Percentiles rank a stretch among this genome's conserved stretches.
These are phyloP conservation scores for Smittia aterrima DNA, from an alignment of 2,888 invertebrate species.

Conservation along the genomic window DNA sequence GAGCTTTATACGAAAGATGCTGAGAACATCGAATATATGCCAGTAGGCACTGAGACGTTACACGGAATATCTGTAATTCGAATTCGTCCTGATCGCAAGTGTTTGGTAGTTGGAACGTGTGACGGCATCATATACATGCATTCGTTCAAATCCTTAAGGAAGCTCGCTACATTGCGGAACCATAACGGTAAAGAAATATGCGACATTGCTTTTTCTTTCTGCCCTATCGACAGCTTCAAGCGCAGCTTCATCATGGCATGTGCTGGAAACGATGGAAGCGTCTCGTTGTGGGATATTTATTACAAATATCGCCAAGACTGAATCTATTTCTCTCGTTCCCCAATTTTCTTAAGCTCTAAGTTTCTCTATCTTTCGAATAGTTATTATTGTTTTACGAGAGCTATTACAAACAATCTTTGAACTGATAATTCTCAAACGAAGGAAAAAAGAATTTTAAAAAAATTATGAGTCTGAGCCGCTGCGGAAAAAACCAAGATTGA, in stretches of 20 bases:
- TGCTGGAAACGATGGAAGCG: slow-evolving; percentile 69
- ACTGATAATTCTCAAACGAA: too few relatives aligned
- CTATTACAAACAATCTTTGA: too few relatives aligned
- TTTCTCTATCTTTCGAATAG: too few relatives aligned
- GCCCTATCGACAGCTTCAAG: slow-evolving; percentile 65
- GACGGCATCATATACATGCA: slow-evolving; percentile 73
- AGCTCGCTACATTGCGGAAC: slow-evolving; percentile 69
- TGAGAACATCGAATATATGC: slow-evolving; percentile 22
- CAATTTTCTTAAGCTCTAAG: too few relatives aligned
- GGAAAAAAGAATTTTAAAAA: too few relatives aligned
- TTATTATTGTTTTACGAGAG: too few relatives aligned
- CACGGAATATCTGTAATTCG: slow-evolving; percentile 69
- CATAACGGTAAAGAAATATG: slow-evolving; percentile 66
- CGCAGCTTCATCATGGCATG: slow-evolving; percentile 74
- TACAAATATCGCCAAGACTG: slow-evolving; percentile 22
- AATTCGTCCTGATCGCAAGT: slow-evolving; percentile 67
- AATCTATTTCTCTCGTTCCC: neutral
- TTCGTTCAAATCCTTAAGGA: slow-evolving; percentile 73
- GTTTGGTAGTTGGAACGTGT: slow-evolving; percentile 74
- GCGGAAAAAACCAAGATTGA: too few relatives aligned
- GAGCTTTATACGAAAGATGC: neutral
- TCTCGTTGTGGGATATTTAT: slow-evolving; percentile 72
- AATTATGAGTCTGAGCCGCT: too few relatives aligned
- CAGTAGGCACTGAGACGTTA: slow-evolving; percentile 52
- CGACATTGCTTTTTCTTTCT: slow-evolving; percentile 68